phyloP scores from a whole-genome alignment of 1,140 invertebrate species.

The Anoplophora glabripennis region DNA sequence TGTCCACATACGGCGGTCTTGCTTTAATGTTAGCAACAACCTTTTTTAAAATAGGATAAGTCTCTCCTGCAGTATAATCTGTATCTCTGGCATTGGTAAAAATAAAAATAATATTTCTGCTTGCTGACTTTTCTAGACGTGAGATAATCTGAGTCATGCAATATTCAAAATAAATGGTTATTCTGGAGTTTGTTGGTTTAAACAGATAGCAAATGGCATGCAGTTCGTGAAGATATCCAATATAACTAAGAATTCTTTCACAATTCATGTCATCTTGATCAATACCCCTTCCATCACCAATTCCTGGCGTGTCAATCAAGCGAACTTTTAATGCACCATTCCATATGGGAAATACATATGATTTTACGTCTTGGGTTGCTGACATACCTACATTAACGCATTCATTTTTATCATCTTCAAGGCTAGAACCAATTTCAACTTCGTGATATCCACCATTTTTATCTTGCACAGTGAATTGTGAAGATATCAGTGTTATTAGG shows the following conservation, averaged over 20 bases:
- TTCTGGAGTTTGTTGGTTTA: constrained; percentile 35
- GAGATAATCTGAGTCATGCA: constrained; percentile 41
- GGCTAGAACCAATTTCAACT: constrained; percentile 21
- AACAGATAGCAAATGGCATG: constrained; percentile 42
- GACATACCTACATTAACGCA: constrained; percentile 29
- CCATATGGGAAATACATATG: constrained; percentile 38
- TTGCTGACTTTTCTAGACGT: constrained; percentile 38
- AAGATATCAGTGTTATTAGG: constrained; percentile 35
- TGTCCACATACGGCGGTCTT: constrained; percentile 29
- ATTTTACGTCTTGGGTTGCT: constrained; percentile 38
- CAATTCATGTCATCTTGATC: constrained; percentile 40
- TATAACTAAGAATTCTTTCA: constrained; percentile 40
- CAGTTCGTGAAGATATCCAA: constrained; percentile 32
- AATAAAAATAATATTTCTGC: constrained; percentile 41
- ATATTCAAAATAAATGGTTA: constrained; percentile 36
- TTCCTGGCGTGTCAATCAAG: constrained; percentile 42
- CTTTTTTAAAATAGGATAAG: constrained; percentile 26
- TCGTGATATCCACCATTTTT: constrained; percentile 25
- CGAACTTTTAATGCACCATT: constrained; percentile 28
- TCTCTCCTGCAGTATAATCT: constrained; percentile 38
- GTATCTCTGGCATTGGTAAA: constrained; percentile 39
- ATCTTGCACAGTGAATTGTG: constrained; percentile 31
- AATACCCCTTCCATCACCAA: constrained; percentile 37
- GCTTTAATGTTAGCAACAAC: constrained; percentile 25
- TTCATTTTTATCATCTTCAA: constrained; percentile 36